These are phyloP conservation scores for Halotydeus destructor DNA, from an alignment of 1,140 invertebrate genomes.

Conservation along the genomic window DNA sequence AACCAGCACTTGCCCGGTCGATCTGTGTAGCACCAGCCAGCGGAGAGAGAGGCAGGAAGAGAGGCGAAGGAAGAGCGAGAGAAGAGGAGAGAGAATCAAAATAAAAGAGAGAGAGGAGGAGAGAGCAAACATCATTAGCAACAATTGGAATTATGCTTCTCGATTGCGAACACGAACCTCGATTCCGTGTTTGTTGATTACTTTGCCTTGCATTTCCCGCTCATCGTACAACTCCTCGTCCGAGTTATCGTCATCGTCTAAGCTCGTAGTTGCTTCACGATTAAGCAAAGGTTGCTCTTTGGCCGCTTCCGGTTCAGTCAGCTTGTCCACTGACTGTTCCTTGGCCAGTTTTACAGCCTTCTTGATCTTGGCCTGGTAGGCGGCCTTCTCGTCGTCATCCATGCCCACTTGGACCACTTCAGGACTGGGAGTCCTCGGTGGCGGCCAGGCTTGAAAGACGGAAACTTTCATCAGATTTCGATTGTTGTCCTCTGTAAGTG, in stretches of 20 bases:
- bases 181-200: conserved; percentile 45
- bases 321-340: background rate
- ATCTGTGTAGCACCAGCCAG: conserved; percentile 1
- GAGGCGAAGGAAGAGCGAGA: background rate
- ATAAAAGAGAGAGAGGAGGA: background rate
- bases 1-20: conserved; percentile 51
- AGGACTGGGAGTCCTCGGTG: conserved; percentile 23
- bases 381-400: conserved; percentile 21
- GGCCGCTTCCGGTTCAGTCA: background rate
- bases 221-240: conserved; percentile 44
- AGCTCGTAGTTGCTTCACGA: background rate
- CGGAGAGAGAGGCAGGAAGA: background rate
- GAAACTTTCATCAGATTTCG: conserved; percentile 17
- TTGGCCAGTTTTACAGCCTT: conserved; percentile 5
- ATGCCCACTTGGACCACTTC: conserved; percentile 24
- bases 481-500: too few relatives aligned
- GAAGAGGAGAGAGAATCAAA: background rate
- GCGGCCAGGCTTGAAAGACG: conserved; percentile 18
- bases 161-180: conserved; percentile 34
- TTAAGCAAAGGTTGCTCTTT: background rate
- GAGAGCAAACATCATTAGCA: conserved; percentile 7
- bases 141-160: background rate
- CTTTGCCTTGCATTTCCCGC: conserved; percentile 49
- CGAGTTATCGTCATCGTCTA: too few relatives aligned
- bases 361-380: conserved; percentile 17